phyloP scores from a whole-genome alignment of 2,888 invertebrate species.

The Drosophila histrio region DNA sequence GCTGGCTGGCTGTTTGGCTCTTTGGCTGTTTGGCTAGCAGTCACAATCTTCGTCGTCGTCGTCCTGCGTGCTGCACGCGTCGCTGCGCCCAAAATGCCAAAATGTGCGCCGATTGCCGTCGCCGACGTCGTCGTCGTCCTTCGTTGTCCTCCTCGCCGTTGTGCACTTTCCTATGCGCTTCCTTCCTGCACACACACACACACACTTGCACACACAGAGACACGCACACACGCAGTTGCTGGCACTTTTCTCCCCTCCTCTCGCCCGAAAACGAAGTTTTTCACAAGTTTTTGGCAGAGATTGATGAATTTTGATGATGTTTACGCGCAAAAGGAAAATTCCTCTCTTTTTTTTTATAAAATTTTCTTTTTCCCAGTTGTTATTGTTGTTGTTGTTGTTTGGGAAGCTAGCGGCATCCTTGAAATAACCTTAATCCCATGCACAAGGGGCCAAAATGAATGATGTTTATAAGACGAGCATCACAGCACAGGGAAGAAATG shows the following conservation, averaged over 20 bases:
- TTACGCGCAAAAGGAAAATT: constrained; percentile 74
- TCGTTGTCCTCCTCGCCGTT: constrained; percentile 17
- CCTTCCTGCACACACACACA: constrained; percentile 35
- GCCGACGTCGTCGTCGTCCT: constrained; percentile 19
- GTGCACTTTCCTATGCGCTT: constrained; percentile 49
- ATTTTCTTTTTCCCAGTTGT: constrained; percentile 6
- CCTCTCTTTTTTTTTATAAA: constrained; percentile 14
- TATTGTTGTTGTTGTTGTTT: constrained; percentile 13
- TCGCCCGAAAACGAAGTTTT: constrained; percentile 57
- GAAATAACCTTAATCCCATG: constrained; percentile 83
- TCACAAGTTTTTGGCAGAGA: constrained; percentile 83
- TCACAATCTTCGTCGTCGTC: constrained; percentile 21
- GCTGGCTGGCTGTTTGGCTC: background rate
- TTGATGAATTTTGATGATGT: constrained; percentile 83
- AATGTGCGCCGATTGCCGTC: constrained; percentile 55
- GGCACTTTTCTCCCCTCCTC: constrained; percentile 41
- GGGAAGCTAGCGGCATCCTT: constrained; percentile 74
- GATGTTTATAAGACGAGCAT: constrained; percentile 71
- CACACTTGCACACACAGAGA: constrained; percentile 11
- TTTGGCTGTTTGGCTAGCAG: background rate
- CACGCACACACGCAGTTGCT: constrained; percentile 25
- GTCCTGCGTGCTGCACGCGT: constrained; percentile 75
- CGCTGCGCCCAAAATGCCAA: constrained; percentile 75
- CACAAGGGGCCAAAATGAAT: constrained; percentile 81
- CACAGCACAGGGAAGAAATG: background rate